phyloP scores from a whole-genome alignment of 2,888 invertebrate genomes.

The Acrobasis consociella region DNA sequence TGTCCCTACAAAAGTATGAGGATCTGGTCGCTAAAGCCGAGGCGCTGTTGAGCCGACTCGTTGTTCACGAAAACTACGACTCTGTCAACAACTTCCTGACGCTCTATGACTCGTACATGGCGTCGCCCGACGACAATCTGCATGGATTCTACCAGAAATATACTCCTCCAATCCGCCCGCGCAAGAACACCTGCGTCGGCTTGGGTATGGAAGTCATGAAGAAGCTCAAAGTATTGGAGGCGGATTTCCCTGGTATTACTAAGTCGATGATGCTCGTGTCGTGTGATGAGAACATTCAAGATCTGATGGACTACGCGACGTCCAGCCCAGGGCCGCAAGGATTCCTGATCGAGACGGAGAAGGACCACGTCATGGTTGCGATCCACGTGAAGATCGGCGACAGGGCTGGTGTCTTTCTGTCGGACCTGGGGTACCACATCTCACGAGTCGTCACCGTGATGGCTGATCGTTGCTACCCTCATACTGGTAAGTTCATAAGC shows the following conservation, averaged over 20 bases:
- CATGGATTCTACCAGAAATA: constrained; percentile 91
- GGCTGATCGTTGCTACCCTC: constrained; percentile 93
- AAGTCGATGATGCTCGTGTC: constrained; percentile 90
- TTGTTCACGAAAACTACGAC: constrained; percentile 94
- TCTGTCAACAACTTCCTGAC: constrained; percentile 93
- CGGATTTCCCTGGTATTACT: constrained; percentile 86
- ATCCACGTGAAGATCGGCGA: constrained; percentile 89
- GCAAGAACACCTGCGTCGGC: constrained; percentile 95
- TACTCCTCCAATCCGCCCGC: constrained; percentile 90
- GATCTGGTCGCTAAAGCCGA: constrained; percentile 92
- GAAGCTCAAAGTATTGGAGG: constrained; percentile 83
- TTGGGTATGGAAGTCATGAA: constrained; percentile 92
- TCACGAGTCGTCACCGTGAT: constrained; percentile 93
- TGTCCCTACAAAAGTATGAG: constrained; percentile 90
- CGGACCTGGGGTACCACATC: constrained; percentile 96
- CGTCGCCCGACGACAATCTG: constrained; percentile 86
- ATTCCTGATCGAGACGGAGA: constrained; percentile 88
- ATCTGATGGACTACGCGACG: constrained; percentile 84
- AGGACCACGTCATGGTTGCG: constrained; percentile 94
- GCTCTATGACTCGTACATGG: constrained; percentile 86
- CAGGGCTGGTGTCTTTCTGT: constrained; percentile 89
- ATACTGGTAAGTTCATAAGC: constrained; percentile 85
- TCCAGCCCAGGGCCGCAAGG: constrained; percentile 83
- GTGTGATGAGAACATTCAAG: constrained; percentile 92
- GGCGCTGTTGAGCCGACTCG: constrained; percentile 90